Evolutionary conservation across 2,113 vertebrate species (phyloP).

Genomic region (Mesembrinibis cayennensis): DNA sequence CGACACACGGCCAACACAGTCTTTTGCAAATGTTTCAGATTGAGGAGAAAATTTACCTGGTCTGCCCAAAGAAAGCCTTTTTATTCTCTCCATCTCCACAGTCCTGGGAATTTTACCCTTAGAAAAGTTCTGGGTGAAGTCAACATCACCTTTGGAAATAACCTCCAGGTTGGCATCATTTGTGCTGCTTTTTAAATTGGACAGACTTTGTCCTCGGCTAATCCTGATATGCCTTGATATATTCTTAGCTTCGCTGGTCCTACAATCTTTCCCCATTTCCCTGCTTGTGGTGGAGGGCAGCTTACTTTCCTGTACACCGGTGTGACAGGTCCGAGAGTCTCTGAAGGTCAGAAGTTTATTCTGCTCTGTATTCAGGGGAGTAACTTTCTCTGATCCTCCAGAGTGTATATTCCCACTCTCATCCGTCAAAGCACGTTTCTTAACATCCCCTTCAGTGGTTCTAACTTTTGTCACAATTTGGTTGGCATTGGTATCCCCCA

Average conservation of each 20-base stretch:
- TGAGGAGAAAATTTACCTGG: constrained; percentile 39
- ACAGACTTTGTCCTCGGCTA: constrained; percentile 59
- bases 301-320: constrained; percentile 40
- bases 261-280: constrained; percentile 40
- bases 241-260: constrained; percentile 12
- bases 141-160: constrained; percentile 49
- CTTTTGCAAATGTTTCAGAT: constrained; percentile 47
- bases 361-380: constrained; percentile 33
- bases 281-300: background rate
- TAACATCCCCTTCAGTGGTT: background rate
- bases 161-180: constrained; percentile 56
- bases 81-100: constrained; percentile 69
- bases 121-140: constrained; percentile 39
- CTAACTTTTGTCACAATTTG: constrained; percentile 58
- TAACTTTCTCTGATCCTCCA: constrained; percentile 13
- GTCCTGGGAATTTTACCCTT: constrained; percentile 70
- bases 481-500: constrained; percentile 80
- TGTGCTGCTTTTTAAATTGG: constrained; percentile 58
- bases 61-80: constrained; percentile 72
- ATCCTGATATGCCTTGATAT: constrained; percentile 9
- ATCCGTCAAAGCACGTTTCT: constrained; percentile 17
- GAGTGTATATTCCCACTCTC: constrained; percentile 53
- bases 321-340: constrained; percentile 34
- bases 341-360: constrained; percentile 42
- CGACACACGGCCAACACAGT: background rate